Base-by-base conservation (phyloP, 2,888 invertebrate genomes). In the Ochropleura plecta region DNA sequence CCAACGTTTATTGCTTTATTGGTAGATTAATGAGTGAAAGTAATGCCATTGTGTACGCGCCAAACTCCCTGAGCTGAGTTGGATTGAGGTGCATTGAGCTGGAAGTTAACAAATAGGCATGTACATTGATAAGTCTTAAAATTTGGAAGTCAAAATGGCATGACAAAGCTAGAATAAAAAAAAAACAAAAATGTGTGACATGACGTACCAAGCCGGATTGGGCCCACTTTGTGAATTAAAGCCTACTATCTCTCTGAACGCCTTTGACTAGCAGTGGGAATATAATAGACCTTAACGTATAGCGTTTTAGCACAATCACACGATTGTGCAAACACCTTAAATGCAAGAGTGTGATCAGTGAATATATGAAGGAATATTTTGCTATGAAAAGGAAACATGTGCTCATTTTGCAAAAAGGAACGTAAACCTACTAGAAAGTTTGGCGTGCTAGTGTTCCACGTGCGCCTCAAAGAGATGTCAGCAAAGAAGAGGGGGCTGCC, bases 1-100 rank as follows among this genome's bases (percentile, higher is more conserved):
- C 81, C 76, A 81, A 76, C 76, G 30, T 76, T 76, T 63, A 70
- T 63, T 64, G 53, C 40, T 81, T 7, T 20, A 63, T 76, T 63
- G 44, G 70, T 20, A 44, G 60, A 62, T 76, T 75, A 67, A 76
- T 76, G 62, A 66, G 12, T 55, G 30, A 53, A 78, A 71, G 40
- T 79, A 70, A 71, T 59, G 51, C 51, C 42, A 40, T 46, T n/a
- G n/a, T 64, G 44, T 44, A 42, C 51, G 48, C n/a, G 18, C 18
- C 42, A 7, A 9, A 44, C 42, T 12, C 12, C 18, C 8, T 18
- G 2, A 7, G 30, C 18, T 59, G n/a, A 42, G 12, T 48, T 30
- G 12, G n/a, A n/a, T n/a, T 66, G 8, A 16, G 16, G 14, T 65
- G 65, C 16, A 12, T 18, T 18, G 65, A 65, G 42, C n/a, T 51